Base-by-base conservation (phyloP, 2,797 vertebrate species). In the Acanthornis magna region DNA sequence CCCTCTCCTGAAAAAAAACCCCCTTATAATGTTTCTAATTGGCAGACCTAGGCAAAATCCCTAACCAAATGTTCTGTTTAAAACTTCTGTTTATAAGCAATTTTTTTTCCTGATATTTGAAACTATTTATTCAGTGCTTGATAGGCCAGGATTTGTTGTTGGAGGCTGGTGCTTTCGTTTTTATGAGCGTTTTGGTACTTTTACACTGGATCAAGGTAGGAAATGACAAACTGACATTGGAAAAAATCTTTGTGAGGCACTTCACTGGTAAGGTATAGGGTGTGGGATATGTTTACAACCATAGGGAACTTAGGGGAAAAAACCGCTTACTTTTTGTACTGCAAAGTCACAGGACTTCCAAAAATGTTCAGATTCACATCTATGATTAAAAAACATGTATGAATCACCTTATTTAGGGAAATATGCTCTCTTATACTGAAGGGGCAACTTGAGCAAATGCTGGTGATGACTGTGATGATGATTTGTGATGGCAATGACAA, bases 261-360 rank as follows among this genome's bases (percentile, higher is more conserved):
- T 66, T 85, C 13, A 14, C 11, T 43, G 57, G 10, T 7, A 65
- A 60, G 16, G 18, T 20, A 14, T 47, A 40, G 18, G 7, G 10
- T 42, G 8, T 40, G n/a, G 13, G 3, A 43, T 34, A 40, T 0
- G 1, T 8, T 73, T 72, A 29, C 7, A 71, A 26, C 2, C 38
- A 30, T 4, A 62, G 8, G 1, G 10, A 85, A 53, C 0, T 27
- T 45, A 10, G 2, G 7, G 11, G 11, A 18, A 55, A 54, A 50
- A 48, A 1, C 0, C 2, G 2, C 2, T 13, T 66, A 27, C 10
- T 62, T 40, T 53, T 70, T 20, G 5, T 22, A 10, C 29, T 66
- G 22, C 12, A 85, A 86, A 76, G 40, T 19, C 14, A 16, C 21
- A 53, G 15, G 10, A 21, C 32, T 67, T 70, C 13, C 7, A 34